Percentiles rank a stretch among this genome's conserved stretches.
Evolutionary conservation across 2,113 vertebrate species (phyloP).

Genomic region (Lamprotornis superbus): DNA sequence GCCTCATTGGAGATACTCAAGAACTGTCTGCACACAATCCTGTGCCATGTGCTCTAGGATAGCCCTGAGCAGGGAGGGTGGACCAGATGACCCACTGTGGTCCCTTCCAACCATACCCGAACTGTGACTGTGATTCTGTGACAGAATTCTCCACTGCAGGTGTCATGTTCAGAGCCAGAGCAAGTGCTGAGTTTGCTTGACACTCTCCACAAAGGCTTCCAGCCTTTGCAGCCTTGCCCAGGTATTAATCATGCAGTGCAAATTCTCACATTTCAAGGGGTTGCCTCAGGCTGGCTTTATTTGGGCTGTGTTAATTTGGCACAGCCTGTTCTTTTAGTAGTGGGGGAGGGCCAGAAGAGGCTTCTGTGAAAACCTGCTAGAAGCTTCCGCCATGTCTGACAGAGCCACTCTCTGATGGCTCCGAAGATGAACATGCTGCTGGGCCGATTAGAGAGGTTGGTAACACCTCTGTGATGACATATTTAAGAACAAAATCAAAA

Average conservation of each 20-base stretch:
- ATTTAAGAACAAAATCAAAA: not conserved
- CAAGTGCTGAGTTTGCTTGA: not conserved
- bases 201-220: rapidly evolving
- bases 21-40: too few species aligned
- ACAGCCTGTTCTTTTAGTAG: not conserved
- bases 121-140: not conserved
- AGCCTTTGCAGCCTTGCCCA: not conserved
- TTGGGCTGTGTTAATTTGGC: not conserved
- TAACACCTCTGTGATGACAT: not conserved
- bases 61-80: not conserved
- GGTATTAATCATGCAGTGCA: not conserved
- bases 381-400: not conserved
- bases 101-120: rapidly evolving
- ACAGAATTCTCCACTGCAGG: conserved; percentile 83
- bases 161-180: not conserved
- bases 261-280: not conserved
- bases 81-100: not conserved
- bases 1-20: not conserved
- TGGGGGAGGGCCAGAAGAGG: not conserved
- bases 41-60: not conserved
- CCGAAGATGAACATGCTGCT: not conserved
- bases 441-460: not conserved
- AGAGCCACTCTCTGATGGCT: not conserved
- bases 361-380: not conserved
- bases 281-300: not conserved